These are phyloP conservation scores for Daktulosphaira vitifoliae DNA, from an alignment of 1,140 invertebrate species.

Conservation along the genomic window DNA sequence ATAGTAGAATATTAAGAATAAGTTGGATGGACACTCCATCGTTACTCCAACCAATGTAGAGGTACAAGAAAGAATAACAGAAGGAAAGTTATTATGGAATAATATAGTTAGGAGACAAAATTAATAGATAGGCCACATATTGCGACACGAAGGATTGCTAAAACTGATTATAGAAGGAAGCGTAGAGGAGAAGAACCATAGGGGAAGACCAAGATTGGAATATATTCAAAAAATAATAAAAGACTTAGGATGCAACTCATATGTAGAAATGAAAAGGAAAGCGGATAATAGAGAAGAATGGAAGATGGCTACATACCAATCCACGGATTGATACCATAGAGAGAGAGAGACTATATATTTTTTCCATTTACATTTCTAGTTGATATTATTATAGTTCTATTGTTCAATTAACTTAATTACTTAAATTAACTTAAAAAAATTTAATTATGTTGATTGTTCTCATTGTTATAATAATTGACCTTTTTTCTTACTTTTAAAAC, in stretches of 20 bases:
- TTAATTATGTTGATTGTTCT: too few relatives aligned
- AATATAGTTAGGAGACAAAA: neutral
- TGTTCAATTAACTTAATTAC: too few relatives aligned
- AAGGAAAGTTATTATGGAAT: too few relatives aligned
- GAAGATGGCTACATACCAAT: neutral
- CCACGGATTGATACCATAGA: neutral
- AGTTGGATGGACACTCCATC: too few relatives aligned
- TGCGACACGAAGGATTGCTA: neutral
- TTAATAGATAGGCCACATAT: neutral
- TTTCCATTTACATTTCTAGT: too few relatives aligned
- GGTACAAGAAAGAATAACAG: too few relatives aligned
- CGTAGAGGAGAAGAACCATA: neutral
- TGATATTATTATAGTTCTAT: too few relatives aligned
- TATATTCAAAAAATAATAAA: conserved; percentile 17
- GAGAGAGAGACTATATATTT: neutral
- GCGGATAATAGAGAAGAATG: neutral
- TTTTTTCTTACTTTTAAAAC: too few relatives aligned
- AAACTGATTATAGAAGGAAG: neutral
- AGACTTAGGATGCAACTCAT: neutral
- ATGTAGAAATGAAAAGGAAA: conserved; percentile 1
- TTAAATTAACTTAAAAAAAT: too few relatives aligned
- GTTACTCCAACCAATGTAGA: too few relatives aligned
- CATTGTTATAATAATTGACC: too few relatives aligned
- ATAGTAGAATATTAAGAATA: too few relatives aligned
- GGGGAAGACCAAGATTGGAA: conserved; percentile 4